Conservation (phyloP, 1,140 invertebrate genomes). For the Drosophila parvula region DNA sequence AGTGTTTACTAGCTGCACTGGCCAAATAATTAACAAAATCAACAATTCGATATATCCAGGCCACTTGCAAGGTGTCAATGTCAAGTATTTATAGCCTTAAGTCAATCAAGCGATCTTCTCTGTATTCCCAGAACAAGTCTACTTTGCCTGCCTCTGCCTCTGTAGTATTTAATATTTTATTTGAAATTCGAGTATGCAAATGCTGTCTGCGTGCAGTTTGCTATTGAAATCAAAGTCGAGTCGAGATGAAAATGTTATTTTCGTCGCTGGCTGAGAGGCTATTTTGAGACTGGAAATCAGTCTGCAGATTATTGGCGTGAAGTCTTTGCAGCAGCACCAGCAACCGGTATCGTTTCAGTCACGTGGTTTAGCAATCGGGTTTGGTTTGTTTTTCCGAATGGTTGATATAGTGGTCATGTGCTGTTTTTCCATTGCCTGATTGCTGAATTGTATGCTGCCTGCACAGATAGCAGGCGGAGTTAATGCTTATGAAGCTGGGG, state of each 20-base stretch:
- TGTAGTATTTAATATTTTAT: neutral
- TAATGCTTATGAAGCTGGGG: neutral
- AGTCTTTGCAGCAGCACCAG: conserved; percentile 11
- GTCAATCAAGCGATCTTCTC: conserved; percentile 23
- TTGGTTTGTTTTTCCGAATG: conserved; percentile 50
- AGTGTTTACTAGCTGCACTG: conserved; percentile 41
- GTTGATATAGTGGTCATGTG: conserved; percentile 48
- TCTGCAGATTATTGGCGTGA: conserved; percentile 24
- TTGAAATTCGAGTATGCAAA: conserved; percentile 9
- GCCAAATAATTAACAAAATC: conserved; percentile 48
- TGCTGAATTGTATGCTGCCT: conserved; percentile 22
- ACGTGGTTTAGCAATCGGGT: conserved; percentile 52
- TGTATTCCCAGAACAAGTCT: neutral
- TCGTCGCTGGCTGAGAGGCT: conserved; percentile 26
- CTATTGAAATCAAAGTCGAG: conserved; percentile 30
- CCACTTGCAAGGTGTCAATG: conserved; percentile 68
- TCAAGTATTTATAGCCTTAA: conserved; percentile 33
- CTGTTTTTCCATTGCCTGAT: conserved; percentile 48
- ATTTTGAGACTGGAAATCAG: conserved; percentile 53
- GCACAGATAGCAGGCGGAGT: conserved; percentile 16
- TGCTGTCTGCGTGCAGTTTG: conserved; percentile 1
- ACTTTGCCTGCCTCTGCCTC: too few species aligned
- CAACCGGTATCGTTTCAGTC: conserved; percentile 46
- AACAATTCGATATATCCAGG: conserved; percentile 48
- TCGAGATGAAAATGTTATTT: conserved; percentile 44